phyloP scores from a whole-genome alignment of 2,113 vertebrate species.

The Sander lucioperca region DNA sequence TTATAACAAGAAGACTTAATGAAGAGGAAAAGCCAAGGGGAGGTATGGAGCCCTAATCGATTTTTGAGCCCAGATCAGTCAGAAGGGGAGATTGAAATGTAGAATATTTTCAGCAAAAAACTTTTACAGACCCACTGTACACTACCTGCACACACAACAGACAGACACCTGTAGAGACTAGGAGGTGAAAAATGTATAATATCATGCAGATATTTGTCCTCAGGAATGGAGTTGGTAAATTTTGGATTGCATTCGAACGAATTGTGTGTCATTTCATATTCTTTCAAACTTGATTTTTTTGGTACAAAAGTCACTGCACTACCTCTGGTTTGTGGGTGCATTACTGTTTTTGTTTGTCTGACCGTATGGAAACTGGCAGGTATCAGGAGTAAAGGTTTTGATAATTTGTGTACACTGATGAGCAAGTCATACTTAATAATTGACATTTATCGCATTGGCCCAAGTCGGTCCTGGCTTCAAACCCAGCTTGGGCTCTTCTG shows the following conservation, averaged over 20 bases:
- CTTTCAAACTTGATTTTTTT: no score
- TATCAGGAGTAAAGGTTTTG: not conserved
- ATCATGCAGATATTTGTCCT: not conserved
- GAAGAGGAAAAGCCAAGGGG: not conserved
- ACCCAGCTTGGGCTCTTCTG: no score
- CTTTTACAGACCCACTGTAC: not conserved
- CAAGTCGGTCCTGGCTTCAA: no score
- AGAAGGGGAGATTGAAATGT: not conserved
- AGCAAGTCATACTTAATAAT: not conserved
- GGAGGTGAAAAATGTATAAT: not conserved
- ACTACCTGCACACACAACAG: not conserved
- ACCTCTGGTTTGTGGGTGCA: no score
- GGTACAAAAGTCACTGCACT: no score
- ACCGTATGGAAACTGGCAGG: not conserved
- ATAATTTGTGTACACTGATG: not conserved
- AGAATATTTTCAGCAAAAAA: not conserved
- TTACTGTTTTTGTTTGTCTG: no score
- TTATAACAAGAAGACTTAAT: constrained; percentile 6
- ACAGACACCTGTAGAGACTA: not conserved
- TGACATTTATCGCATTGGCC: not conserved
- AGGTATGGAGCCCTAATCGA: not conserved
- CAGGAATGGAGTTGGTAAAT: not conserved
- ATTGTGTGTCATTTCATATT: no score
- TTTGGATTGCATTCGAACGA: no score
- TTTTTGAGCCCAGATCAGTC: not conserved